Base-by-base conservation (phyloP, 2,888 invertebrate species). In the Pristionchus maxplancki region DNA sequence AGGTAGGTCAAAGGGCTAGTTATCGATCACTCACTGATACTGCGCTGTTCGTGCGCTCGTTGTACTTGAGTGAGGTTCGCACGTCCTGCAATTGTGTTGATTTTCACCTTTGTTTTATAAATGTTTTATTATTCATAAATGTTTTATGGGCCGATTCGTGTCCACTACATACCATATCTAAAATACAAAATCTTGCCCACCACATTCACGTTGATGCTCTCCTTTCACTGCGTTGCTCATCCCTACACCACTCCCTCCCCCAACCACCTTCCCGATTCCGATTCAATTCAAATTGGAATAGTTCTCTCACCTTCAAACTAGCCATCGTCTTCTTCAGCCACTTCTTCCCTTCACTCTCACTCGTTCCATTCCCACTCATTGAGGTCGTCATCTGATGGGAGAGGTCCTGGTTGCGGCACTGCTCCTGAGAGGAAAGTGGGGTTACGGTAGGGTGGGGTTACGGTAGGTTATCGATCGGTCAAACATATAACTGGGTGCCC, bases 261-360 rank as follows among this genome's bases (percentile, higher is more conserved):
- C 44, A 44, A n/a, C n/a, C n/a, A n/a, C n/a, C n/a, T n/a, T n/a
- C n/a, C n/a, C n/a, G n/a, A n/a, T n/a, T n/a, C n/a, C n/a, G n/a
- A n/a, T n/a, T n/a, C n/a, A n/a, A n/a, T n/a, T n/a, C n/a, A n/a
- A n/a, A n/a, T n/a, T n/a, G n/a, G n/a, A n/a, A 48, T 9, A 48
- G 11, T 48, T 9, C n/a, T n/a, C 96, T 11, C 17, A 87, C 86
- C 86, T 96, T 95, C 89, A 96, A 95, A 40, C 96, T 96, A 48
- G 96, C 96, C 93, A 98, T 96, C 0, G 98, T 98, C 95, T 98
- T 98, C 91, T 97, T 97, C 88, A 98, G 96, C 98, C 98, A 99
- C 0, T 97, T 91, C 37, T 88, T 87, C 6, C 88, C 85, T 50
- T 89, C 91, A 44, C 78, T 86, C 28, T 78, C 78, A 9, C 98